Base-by-base conservation (phyloP, 2,797 vertebrate species). In the Gadopsis bispinosus region DNA sequence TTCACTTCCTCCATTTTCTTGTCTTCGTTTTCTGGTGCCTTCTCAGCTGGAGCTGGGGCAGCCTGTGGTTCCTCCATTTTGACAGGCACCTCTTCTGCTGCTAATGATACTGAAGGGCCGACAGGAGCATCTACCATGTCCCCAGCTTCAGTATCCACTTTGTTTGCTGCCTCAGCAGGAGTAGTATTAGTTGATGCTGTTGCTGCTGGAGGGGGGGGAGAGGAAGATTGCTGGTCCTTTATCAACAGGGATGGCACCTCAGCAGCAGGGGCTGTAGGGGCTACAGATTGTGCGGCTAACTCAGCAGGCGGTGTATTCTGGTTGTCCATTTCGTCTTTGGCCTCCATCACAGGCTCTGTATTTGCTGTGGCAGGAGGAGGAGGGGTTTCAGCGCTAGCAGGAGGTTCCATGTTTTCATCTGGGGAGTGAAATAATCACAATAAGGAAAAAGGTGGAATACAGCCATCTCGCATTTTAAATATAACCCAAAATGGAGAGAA, bases 111-210 rank as follows among this genome's bases (percentile, higher is more conserved):
- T 1, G 87, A 68, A 48, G 72, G 92, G 86, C 1, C 76, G 1
- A 91, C 93, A 5, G 95, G 91, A 73, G 94, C 90, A 1, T 95
- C 95, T 37, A 94, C 92, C 8, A 56, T 83, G 84, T 95, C 93
- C 10, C 76, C 12, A 39, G 69, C 69, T 8, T 89, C 70, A 70
- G 76, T 43, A 59, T 77, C n/a, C 12, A 74, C 76, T 86, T 71
- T 22, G 53, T 64, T 65, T 66, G 39, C 78, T n/a, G 20, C 83
- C 63, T 89, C 91, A 41, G 65, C 50, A 48, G 83, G 77, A 51
- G 81, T 14, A 70, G 80, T 37, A 37, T 81, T 51, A 35, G 75
- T 22, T 6, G 80, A 41, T 73, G 51, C 67, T 51, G 80, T 41
- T 73, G 51, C 67, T 51, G 51, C 77, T 43, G 89, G 53, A 45